Conservation (phyloP, 2,888 invertebrate species). For the Dasysyrphus albostriatus region DNA sequence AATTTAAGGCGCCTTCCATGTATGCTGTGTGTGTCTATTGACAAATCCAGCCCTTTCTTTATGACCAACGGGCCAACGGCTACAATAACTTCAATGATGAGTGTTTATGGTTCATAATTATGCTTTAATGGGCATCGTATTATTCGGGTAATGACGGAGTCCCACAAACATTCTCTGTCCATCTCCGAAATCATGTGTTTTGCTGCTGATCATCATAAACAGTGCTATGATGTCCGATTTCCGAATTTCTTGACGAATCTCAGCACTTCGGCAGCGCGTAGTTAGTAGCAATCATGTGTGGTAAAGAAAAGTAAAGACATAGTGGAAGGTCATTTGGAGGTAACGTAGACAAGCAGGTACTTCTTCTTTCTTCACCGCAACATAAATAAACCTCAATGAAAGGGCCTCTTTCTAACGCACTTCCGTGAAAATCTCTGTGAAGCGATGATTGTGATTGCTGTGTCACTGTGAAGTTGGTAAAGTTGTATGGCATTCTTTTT, state of each 20-base stretch:
- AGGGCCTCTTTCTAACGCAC: slow-evolving; percentile 6
- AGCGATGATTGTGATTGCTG: slow-evolving; percentile 18
- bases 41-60: background rate
- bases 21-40: background rate
- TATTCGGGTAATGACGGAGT: slow-evolving; percentile 72
- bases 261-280: slow-evolving; percentile 12
- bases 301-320: background rate
- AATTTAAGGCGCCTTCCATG: background rate
- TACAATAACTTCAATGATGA: slow-evolving; percentile 46
- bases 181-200: slow-evolving; percentile 58
- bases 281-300: slow-evolving; percentile 51
- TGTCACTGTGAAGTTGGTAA: slow-evolving; percentile 17
- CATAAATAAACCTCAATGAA: background rate
- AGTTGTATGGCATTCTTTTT: slow-evolving; percentile 17
- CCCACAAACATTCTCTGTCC: slow-evolving; percentile 50
- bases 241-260: slow-evolving; percentile 62
- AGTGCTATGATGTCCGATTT: slow-evolving; percentile 69
- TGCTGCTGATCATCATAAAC: slow-evolving; percentile 59
- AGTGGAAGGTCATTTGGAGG: slow-evolving; percentile 56
- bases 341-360: slow-evolving; percentile 17
- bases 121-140: slow-evolving; percentile 74
- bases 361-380: slow-evolving; percentile 1
- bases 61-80: background rate
- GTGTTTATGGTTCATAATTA: slow-evolving; percentile 76
- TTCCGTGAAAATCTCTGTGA: slow-evolving; percentile 57